Conservation (phyloP, 2,797 vertebrate species). For the Cyclura pinguis region DNA sequence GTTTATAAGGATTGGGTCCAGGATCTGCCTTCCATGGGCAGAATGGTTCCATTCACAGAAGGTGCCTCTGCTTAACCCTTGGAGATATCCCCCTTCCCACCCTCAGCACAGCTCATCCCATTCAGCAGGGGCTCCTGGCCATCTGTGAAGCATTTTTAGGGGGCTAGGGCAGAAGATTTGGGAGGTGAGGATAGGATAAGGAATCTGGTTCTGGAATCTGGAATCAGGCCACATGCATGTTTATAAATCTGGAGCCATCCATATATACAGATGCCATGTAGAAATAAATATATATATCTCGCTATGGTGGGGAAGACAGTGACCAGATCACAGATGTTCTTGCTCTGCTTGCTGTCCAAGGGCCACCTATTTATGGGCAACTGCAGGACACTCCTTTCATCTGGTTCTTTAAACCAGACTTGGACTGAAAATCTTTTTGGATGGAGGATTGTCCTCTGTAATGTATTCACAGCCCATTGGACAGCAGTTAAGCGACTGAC, state of each 20-base stretch:
- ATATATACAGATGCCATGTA: neutral
- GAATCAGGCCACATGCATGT: too few relatives aligned
- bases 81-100: neutral
- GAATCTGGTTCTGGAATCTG: neutral
- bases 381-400: neutral
- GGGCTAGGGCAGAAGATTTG: neutral
- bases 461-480: neutral
- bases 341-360: neutral
- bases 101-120: neutral
- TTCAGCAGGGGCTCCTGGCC: neutral
- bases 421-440: neutral
- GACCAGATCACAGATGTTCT: neutral
- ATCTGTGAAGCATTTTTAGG: neutral
- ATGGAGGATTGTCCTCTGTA: neutral
- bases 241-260: neutral
- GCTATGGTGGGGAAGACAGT: neutral
- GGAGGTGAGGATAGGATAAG: neutral
- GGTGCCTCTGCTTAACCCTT: neutral
- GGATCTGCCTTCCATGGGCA: neutral
- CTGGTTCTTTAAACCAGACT: neutral
- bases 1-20: neutral
- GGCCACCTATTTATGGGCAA: neutral
- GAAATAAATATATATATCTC: neutral
- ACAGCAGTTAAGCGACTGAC: neutral
- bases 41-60: neutral